Evolutionary conservation across 2,888 invertebrate genomes (phyloP).

Genomic region (Gymnosoma rotundatum): DNA sequence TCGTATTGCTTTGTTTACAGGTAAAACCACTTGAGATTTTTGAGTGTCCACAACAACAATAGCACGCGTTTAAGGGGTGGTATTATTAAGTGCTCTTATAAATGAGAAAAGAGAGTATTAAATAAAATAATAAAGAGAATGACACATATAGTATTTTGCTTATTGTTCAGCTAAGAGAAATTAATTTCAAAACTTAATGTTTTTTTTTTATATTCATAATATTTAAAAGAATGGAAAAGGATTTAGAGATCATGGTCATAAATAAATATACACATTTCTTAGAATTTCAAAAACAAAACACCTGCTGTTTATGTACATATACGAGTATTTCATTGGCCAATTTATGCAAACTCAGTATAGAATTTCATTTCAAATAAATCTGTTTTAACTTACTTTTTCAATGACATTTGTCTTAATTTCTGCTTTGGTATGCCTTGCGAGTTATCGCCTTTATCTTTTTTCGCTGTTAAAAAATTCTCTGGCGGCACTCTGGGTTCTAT

Average conservation of each 20-base stretch:
- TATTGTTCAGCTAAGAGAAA: no score
- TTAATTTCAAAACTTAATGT: no score
- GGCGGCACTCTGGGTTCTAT: slow-evolving; percentile 73
- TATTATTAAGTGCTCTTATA: slow-evolving; percentile 20
- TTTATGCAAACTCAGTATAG: neutral
- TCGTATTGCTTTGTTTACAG: slow-evolving; percentile 8
- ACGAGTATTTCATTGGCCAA: neutral
- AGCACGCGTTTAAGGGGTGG: slow-evolving; percentile 37
- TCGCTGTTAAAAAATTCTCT: slow-evolving; percentile 67
- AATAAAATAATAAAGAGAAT: no score
- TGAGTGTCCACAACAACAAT: neutral
- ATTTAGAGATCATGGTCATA: neutral
- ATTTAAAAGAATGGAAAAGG: neutral
- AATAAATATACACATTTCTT: neutral
- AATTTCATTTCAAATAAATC: slow-evolving; percentile 9
- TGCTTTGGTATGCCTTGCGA: slow-evolving; percentile 74
- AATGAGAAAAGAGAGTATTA: neutral
- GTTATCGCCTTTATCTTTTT: slow-evolving; percentile 74
- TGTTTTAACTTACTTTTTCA: slow-evolving; percentile 71
- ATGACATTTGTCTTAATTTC: slow-evolving; percentile 72
- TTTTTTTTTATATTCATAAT: no score
- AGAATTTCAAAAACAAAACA: slow-evolving; percentile 7
- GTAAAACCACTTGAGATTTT: slow-evolving; percentile 48
- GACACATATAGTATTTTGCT: no score
- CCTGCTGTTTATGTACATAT: slow-evolving; percentile 47